phyloP scores from a whole-genome alignment of 2,888 invertebrate genomes.

The Pantelozetes paolii region DNA sequence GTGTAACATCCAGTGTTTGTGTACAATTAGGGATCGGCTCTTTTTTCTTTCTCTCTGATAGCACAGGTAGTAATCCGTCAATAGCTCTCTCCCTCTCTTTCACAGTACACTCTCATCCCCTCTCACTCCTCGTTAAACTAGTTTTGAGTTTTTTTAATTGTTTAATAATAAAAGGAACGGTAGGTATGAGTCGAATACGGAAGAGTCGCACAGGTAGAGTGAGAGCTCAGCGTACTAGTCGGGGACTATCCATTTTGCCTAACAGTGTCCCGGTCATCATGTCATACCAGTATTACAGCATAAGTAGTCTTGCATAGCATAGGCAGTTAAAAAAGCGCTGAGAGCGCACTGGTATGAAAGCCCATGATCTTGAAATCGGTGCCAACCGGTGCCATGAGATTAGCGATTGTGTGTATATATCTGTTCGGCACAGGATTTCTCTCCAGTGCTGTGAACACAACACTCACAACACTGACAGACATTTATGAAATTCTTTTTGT shows the following conservation, averaged over 20 bases:
- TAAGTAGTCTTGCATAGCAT: not conserved
- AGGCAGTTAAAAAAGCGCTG: no score
- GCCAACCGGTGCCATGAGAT: conserved; percentile 31
- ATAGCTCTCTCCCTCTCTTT: not conserved
- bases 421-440: conserved; percentile 16
- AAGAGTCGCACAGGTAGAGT: not conserved
- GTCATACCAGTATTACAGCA: not conserved
- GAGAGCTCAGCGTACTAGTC: conserved; percentile 19
- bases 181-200: conserved; percentile 6
- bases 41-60: not conserved
- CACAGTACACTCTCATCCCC: conserved; percentile 18
- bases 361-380: conserved; percentile 30
- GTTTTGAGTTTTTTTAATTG: conserved; percentile 12
- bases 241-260: conserved; percentile 28
- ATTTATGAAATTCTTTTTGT: conserved; percentile 20
- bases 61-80: conserved; percentile 1
- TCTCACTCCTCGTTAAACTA: conserved; percentile 26
- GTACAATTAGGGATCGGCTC: not conserved
- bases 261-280: conserved; percentile 17
- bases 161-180: not conserved
- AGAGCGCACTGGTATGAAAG: not conserved
- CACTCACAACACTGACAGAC: conserved; percentile 24
- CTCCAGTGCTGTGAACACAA: not conserved
- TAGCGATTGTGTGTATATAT: not conserved
- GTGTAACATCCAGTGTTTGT: not conserved